These are phyloP conservation scores for Tiphia femorata DNA, from an alignment of 2,888 invertebrate genomes.

Conservation along the genomic window DNA sequence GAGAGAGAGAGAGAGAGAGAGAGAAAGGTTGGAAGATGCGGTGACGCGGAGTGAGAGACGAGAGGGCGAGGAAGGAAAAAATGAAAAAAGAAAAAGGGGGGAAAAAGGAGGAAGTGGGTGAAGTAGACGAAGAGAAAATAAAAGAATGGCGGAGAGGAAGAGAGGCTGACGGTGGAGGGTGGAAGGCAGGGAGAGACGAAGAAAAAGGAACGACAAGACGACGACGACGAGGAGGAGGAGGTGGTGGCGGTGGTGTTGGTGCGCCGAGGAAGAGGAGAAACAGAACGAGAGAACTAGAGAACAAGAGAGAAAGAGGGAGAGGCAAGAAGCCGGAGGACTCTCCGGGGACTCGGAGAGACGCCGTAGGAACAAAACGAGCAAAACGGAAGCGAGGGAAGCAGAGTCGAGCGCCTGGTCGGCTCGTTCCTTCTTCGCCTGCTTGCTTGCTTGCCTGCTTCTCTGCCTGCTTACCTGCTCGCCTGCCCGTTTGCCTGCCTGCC, in stretches of 20 bases:
- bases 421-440: background rate
- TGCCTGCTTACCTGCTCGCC: background rate
- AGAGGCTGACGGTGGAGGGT: constrained; percentile 26
- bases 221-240: too few species aligned
- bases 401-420: constrained; percentile 19
- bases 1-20: constrained; percentile 20
- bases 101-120: constrained; percentile 18
- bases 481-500: background rate
- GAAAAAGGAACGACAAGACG: background rate
- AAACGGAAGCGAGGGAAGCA: constrained; percentile 26
- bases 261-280: constrained; percentile 8
- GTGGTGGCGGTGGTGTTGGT: constrained; percentile 9
- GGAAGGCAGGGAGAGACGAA: constrained; percentile 21
- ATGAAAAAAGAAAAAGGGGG: constrained; percentile 7
- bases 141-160: constrained; percentile 17
- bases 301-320: constrained; percentile 8
- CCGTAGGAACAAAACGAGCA: constrained; percentile 33
- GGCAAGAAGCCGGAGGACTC: constrained; percentile 30
- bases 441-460: background rate
- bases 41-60: constrained; percentile 25
- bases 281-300: constrained; percentile 3
- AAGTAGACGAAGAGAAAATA: constrained; percentile 2
- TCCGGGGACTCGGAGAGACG: constrained; percentile 19
- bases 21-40: constrained; percentile 25
- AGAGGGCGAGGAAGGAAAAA: constrained; percentile 15